Conservation (phyloP, 1,140 invertebrate species). For the Telenomus remus region DNA sequence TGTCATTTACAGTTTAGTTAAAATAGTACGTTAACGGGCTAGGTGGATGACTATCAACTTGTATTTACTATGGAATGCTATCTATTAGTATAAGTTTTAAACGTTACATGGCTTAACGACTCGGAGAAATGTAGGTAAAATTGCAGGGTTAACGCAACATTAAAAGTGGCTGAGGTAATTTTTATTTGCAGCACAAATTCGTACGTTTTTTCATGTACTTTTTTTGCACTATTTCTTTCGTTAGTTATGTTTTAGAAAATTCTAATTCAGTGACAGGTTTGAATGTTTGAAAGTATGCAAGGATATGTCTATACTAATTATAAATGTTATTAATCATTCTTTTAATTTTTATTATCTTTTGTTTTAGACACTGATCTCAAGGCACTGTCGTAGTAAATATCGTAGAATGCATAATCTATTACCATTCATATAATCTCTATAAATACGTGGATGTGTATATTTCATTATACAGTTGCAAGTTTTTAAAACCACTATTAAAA, state of each 20-base stretch:
- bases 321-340: not conserved
- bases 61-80: slow-evolving; percentile 70
- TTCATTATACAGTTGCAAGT: slow-evolving; percentile 6
- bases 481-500: not conserved
- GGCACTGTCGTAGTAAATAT: slow-evolving; percentile 48
- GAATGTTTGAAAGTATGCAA: no score
- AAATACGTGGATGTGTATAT: slow-evolving; percentile 9
- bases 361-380: slow-evolving; percentile 43
- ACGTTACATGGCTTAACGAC: slow-evolving; percentile 45
- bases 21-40: slow-evolving; percentile 60
- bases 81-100: slow-evolving; percentile 62
- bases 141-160: slow-evolving; percentile 41
- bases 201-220: slow-evolving; percentile 3
- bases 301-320: not conserved
- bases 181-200: slow-evolving; percentile 27
- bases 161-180: slow-evolving; percentile 49
- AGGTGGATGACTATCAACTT: slow-evolving; percentile 66
- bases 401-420: slow-evolving; percentile 22
- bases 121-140: slow-evolving; percentile 45
- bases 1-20: slow-evolving; percentile 9
- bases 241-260: no score
- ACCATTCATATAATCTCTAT: slow-evolving; percentile 19
- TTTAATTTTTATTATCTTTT: slow-evolving; percentile 27
- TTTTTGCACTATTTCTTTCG: slow-evolving; percentile 13
- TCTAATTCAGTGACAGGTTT: not conserved